phyloP scores from a whole-genome alignment of 2,113 vertebrate species.

The Saccopteryx bilineata region DNA sequence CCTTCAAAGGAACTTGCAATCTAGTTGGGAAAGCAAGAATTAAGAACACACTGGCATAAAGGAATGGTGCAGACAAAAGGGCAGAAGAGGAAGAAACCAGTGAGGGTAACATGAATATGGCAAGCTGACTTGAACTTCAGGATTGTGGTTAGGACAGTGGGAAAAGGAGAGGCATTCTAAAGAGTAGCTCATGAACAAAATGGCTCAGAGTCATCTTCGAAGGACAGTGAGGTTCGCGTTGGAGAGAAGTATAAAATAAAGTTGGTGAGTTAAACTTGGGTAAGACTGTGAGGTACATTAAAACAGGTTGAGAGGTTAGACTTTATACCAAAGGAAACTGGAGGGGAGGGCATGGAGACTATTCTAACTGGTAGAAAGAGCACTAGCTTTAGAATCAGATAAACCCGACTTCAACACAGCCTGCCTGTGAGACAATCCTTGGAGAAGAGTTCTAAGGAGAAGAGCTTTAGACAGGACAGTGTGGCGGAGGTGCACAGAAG shows the following conservation, averaged over 20 bases:
- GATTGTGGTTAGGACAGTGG: not conserved
- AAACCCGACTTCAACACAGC: not conserved
- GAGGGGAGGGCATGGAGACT: not conserved
- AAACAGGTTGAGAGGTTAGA: not conserved
- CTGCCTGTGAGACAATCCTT: not conserved
- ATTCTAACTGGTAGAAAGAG: not conserved
- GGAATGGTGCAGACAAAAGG: not conserved
- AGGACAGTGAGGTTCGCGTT: not conserved
- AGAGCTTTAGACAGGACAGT: not conserved
- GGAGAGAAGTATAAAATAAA: conserved; percentile 51
- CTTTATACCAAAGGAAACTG: not conserved
- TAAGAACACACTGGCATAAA: not conserved
- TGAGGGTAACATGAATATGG: not conserved
- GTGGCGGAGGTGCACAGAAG: not conserved
- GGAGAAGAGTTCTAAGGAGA: not conserved
- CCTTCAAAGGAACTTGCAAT: not conserved
- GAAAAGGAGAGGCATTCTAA: not conserved
- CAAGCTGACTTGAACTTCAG: not conserved
- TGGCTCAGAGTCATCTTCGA: not conserved
- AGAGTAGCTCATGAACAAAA: not conserved
- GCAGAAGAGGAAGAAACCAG: not conserved
- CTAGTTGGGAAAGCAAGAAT: conserved; percentile 40
- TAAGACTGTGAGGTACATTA: not conserved
- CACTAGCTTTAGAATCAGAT: not conserved
- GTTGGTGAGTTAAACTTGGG: not conserved